Evolutionary conservation across 2,113 vertebrate species (phyloP).

Genomic region (Nycticorax nycticorax): DNA sequence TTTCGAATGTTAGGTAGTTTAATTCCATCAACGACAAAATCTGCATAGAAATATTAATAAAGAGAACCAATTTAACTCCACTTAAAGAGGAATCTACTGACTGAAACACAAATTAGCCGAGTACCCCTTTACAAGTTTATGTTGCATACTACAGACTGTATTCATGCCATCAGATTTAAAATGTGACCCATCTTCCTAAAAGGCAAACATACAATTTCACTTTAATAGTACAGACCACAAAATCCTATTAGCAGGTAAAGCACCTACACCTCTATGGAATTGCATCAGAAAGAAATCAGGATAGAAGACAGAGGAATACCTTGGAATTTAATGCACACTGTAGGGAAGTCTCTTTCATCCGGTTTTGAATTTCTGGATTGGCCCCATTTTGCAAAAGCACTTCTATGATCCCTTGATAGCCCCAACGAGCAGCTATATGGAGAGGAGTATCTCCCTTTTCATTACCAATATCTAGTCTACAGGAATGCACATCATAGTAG

Average conservation of each 20-base stretch:
- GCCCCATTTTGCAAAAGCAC: conserved; percentile 93
- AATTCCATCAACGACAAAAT: conserved; percentile 88
- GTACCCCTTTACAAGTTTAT: neutral
- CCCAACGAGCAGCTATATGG: conserved; percentile 94
- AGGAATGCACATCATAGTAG: conserved; percentile 88
- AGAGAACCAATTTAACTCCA: neutral
- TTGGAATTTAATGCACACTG: conserved; percentile 92
- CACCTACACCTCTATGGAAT: neutral
- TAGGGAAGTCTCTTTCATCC: conserved; percentile 84
- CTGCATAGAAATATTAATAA: conserved; percentile 63
- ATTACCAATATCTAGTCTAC: conserved; percentile 87
- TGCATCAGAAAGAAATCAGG: neutral
- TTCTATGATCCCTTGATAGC: conserved; percentile 92
- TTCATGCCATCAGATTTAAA: neutral
- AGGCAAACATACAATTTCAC: neutral
- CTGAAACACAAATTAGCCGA: neutral
- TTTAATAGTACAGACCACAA: neutral
- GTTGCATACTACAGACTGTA: neutral
- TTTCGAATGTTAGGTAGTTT: conserved; percentile 67
- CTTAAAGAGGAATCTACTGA: neutral
- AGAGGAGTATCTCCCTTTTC: conserved; percentile 93
- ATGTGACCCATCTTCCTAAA: neutral
- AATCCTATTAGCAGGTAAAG: neutral
- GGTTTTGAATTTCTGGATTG: conserved; percentile 80
- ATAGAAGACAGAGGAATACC: conserved; percentile 70